Evolutionary conservation across 2,113 vertebrate species (phyloP), one percentile per base, ranked within the genome.

Genomic region (Aldabrachelys gigantea): DNA sequence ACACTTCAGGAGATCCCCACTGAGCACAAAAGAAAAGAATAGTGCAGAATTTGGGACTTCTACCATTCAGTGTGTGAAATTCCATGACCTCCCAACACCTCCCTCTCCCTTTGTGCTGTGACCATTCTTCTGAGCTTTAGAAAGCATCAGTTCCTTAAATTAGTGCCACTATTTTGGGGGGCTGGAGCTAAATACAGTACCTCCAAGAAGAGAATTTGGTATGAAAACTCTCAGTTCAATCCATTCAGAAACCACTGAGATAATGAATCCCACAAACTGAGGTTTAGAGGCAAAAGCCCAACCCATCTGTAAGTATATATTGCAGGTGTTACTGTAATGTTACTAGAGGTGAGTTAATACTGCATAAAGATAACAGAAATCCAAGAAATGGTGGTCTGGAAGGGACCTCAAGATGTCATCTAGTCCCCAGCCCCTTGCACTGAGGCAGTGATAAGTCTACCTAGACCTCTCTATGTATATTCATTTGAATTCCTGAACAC

Each of bases 231-330:
- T 97, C 95, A 92, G 96, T 91, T 93, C 91, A 83, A 96, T 96
- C 92, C 90, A 57, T 95, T 83, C 92, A 81, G 94, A 94, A 93
- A 88, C 57, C 4, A 1, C 75, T 89, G 91, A 97, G 97, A 89
- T 97, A 97, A 98, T 98, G 97, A 97, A 98, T 97, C 95, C 94
- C 84, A 80, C 82, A 97, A 95, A 94, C 97, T 88, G 91, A 96
- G 92, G 92, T 91, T 91, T 96, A 69, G 93, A 96, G 94, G 89
- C 86, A 95, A 96, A 95, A 94, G 97, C 96, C 96, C 94, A 97
- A 98, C 97, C 97, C 97, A 84, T 79, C 56, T 91, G 69, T 97
- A 97, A 96, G 95, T 95, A 91, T 59, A 84, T 89, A 82, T 93
- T 92, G 91, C 95, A 97, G 97, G 93, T 97, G 95, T 95, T 94